Evolutionary conservation across 2,888 invertebrate species (phyloP).

Genomic region (Ichneumoninae sp.): DNA sequence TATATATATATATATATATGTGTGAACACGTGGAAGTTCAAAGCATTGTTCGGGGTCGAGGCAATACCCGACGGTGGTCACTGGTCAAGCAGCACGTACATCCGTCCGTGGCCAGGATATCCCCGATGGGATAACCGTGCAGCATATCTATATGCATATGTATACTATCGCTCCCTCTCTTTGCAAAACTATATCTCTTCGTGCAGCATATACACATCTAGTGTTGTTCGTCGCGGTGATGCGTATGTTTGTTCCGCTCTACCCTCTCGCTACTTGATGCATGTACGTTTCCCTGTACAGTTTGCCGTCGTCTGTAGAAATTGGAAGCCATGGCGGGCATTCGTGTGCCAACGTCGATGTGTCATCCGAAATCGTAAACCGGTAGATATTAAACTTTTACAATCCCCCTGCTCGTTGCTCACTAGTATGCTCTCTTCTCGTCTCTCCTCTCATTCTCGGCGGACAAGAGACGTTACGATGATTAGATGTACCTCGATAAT

Average conservation of each 20-base stretch:
- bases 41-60: conserved; percentile 44
- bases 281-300: neutral
- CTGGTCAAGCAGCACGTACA: conserved; percentile 47
- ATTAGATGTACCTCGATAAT: conserved; percentile 84
- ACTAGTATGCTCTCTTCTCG: conserved; percentile 66
- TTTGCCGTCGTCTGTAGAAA: conserved; percentile 39
- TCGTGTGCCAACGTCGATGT: conserved; percentile 69
- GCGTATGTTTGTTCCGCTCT: conserved; percentile 16
- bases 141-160: conserved; percentile 8
- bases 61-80: conserved; percentile 17
- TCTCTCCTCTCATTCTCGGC: conserved; percentile 68
- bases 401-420: conserved; percentile 71
- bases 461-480: conserved; percentile 82
- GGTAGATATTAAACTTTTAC: conserved; percentile 83
- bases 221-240: conserved; percentile 1
- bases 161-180: conserved; percentile 14
- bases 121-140: conserved; percentile 46
- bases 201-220: conserved; percentile 42
- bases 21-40: conserved; percentile 27
- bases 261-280: conserved; percentile 1
- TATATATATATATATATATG: neutral
- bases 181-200: conserved; percentile 27
- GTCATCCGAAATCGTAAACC: conserved; percentile 81
- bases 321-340: conserved; percentile 27
- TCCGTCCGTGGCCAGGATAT: conserved; percentile 51